Evolutionary conservation across 2,797 vertebrate genomes (phyloP).

Genomic region (Artibeus jamaicensis): DNA sequence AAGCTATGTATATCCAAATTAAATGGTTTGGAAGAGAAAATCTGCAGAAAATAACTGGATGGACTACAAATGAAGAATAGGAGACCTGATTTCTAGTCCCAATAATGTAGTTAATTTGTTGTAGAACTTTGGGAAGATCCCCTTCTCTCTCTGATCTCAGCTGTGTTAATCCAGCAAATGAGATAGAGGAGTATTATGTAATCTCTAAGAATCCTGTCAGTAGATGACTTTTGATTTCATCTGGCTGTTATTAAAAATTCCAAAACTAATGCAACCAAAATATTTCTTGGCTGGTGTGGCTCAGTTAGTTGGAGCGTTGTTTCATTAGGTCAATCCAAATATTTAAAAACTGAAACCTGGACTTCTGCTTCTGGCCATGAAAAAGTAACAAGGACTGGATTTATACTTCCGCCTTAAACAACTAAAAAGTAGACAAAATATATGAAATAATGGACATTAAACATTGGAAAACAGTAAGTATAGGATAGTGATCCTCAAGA

Average conservation of each 20-base stretch:
- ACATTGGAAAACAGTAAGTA: background rate
- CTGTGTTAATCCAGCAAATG: constrained; percentile 12
- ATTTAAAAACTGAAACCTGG: background rate
- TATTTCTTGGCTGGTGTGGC: no score
- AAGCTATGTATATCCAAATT: constrained; percentile 21
- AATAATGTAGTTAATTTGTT: constrained; percentile 9
- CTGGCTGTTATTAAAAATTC: background rate
- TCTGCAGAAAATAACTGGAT: background rate
- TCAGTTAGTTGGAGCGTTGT: no score
- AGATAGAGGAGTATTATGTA: background rate
- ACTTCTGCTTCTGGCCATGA: background rate
- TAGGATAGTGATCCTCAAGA: background rate
- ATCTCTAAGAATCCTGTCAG: background rate
- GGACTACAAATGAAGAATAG: background rate
- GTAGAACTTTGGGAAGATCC: constrained; percentile 3
- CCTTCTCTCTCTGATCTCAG: background rate
- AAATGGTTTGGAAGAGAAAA: constrained; percentile 22
- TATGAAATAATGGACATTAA: background rate
- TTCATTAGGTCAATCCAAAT: background rate
- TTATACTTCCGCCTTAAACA: constrained; percentile 13
- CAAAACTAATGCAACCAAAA: background rate
- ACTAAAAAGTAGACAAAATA: background rate
- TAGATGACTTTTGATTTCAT: background rate
- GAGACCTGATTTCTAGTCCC: background rate
- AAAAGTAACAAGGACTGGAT: background rate